Percentiles rank a stretch among this genome's conserved stretches.
These are phyloP conservation scores for Camarhynchus parvulus DNA, from an alignment of 2,113 vertebrate species.

Conservation along the genomic window DNA sequence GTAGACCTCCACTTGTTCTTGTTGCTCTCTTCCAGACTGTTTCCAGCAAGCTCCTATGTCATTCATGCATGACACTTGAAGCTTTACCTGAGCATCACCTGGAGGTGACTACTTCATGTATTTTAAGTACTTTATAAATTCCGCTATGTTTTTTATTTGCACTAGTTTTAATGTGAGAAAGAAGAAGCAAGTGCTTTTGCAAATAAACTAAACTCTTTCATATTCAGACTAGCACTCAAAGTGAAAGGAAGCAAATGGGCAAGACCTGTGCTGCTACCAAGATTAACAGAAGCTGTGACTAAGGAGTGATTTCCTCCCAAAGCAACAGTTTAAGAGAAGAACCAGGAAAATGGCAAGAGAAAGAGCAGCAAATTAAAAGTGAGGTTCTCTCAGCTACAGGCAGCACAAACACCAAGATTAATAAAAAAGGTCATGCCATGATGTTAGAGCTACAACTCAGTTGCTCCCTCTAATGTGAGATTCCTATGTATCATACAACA, in stretches of 20 bases:
- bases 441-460: neutral
- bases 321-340: neutral
- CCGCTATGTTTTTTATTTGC: neutral
- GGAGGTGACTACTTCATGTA: neutral
- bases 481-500: neutral
- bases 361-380: neutral
- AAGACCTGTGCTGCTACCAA: neutral
- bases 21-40: neutral
- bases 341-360: neutral
- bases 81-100: neutral
- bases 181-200: neutral
- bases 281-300: neutral
- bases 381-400: neutral
- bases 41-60: neutral
- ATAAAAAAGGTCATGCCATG: neutral
- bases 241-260: neutral
- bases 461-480: neutral
- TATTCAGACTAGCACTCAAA: neutral
- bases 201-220: neutral
- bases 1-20: neutral
- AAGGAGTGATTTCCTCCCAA: neutral
- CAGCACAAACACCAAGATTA: neutral
- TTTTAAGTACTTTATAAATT: neutral
- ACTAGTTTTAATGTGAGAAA: neutral
- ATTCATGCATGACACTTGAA: neutral